Percentiles rank a stretch among this genome's conserved stretches.
These are phyloP conservation scores for Netelia virgata DNA, from an alignment of 2,888 invertebrate species.

Conservation along the genomic window DNA sequence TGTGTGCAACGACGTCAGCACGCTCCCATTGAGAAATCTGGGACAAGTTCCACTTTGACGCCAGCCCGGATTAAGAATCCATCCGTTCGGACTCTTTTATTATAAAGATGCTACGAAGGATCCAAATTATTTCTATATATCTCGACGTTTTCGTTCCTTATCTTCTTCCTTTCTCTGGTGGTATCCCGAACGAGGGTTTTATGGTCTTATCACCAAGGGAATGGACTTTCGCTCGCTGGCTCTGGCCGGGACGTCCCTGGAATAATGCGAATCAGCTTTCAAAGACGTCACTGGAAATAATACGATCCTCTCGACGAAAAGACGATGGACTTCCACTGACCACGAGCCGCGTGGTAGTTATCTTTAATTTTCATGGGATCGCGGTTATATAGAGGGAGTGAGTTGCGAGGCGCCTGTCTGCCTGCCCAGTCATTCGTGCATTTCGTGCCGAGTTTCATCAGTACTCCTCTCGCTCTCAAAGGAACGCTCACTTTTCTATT, in stretches of 20 bases:
- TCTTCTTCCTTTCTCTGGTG: too few relatives aligned
- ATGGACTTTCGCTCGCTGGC: neutral
- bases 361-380: conserved; percentile 22
- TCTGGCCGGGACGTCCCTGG: too few relatives aligned
- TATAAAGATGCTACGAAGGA: too few relatives aligned
- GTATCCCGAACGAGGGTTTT: too few relatives aligned
- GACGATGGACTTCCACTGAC: neutral
- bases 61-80: too few relatives aligned
- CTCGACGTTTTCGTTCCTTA: too few relatives aligned
- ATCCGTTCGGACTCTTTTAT: too few relatives aligned
- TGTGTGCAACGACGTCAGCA: too few relatives aligned
- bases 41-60: too few relatives aligned
- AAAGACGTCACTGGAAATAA: conserved; percentile 9
- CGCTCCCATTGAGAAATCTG: too few relatives aligned
- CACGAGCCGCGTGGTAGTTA: neutral
- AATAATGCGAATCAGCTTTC: neutral
- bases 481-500: conserved; percentile 66
- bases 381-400: too few relatives aligned
- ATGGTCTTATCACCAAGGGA: neutral
- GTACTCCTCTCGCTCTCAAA: conserved; percentile 67
- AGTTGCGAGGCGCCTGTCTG: conserved; percentile 19
- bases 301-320: conserved; percentile 4
- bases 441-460: conserved; percentile 73
- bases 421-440: conserved; percentile 61
- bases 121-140: neutral